A percentile compares a stretch with the other conserved stretches of the same genome.
Conservation (phyloP, 2,797 vertebrate genomes). For the Tragopan temminckii region DNA sequence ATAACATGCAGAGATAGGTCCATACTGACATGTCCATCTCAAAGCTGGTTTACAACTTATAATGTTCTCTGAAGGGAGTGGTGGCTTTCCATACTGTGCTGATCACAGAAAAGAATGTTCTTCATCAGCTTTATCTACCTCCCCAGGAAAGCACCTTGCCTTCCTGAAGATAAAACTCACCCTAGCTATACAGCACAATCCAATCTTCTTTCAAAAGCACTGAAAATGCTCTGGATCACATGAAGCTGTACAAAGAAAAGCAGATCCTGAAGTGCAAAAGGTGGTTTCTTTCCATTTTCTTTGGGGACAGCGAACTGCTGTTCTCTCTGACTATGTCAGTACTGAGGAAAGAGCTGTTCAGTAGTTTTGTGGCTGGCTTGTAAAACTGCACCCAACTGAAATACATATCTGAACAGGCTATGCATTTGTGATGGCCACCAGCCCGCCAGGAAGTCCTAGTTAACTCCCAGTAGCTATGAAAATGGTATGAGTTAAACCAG, state of each 20-base stretch:
- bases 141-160: not conserved
- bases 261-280: constrained; percentile 1
- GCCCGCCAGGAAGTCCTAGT: not conserved
- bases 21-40: not conserved
- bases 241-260: constrained; percentile 20
- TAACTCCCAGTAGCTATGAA: not conserved
- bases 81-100: not conserved
- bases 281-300: not conserved
- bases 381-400: not conserved
- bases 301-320: constrained; percentile 24
- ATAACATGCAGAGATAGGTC: not conserved
- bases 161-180: constrained; percentile 1
- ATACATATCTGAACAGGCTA: not conserved
- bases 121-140: constrained; percentile 1
- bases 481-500: not conserved
- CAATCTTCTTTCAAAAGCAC: constrained; percentile 32
- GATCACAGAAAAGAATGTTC: not conserved
- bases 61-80: not conserved
- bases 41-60: not conserved
- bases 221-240: constrained; percentile 27
- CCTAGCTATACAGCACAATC: not conserved
- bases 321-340: constrained; percentile 26
- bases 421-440: not conserved
- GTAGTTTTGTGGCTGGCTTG: constrained; percentile 19
- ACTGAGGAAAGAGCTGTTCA: constrained; percentile 37